Base-by-base conservation (phyloP, 2,888 invertebrate species). In the Camponotus fellah region DNA sequence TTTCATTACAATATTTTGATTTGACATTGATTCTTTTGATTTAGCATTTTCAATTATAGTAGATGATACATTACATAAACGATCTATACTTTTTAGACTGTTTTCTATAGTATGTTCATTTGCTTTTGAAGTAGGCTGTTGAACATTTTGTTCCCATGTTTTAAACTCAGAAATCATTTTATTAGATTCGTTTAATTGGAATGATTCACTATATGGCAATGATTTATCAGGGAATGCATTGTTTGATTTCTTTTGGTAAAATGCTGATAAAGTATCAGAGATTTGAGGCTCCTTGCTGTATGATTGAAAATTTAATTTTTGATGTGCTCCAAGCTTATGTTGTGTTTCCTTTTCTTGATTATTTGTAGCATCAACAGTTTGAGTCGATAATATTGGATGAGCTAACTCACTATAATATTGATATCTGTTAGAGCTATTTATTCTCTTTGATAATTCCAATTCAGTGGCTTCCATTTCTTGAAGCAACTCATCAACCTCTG, bases 401-500 rank as follows among this genome's bases (percentile, higher is more conserved):
- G 26, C 66, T 8, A 82, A 74, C 5, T 89, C 86, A 14, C 82
- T 86, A 34, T 72, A 58, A 68, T 85, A 84, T 10, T 89, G 88
- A 72, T 89, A 82, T 26, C 86, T 65, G 43, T 81, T 76, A 40
- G 88, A 82, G 46, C 79, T 87, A 26, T 83, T 87, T 75, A 91
- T 86, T 71, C 93, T 92, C 64, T 92, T 92, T 3, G 94, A 94
- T 53, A 95, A 91, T 87, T 94, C 93, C 65, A 92, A 91, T 72
- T 95, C 95, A 4, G 95, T 94, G 21, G 90, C 90, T 86, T 95
- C 95, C 92, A 95, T 94, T 85, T 95, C 94, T 82, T 93, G 93
- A 46, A 95, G 90, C 81, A 95, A 90, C 62, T 94, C 93, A 64
- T 95, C 94, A 0, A 95, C 94, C 86, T 95, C 95, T 9, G 92